Evolutionary conservation across 2,888 invertebrate genomes (phyloP), one percentile per base, ranked within the genome.

Genomic region (Apamea sordens): DNA sequence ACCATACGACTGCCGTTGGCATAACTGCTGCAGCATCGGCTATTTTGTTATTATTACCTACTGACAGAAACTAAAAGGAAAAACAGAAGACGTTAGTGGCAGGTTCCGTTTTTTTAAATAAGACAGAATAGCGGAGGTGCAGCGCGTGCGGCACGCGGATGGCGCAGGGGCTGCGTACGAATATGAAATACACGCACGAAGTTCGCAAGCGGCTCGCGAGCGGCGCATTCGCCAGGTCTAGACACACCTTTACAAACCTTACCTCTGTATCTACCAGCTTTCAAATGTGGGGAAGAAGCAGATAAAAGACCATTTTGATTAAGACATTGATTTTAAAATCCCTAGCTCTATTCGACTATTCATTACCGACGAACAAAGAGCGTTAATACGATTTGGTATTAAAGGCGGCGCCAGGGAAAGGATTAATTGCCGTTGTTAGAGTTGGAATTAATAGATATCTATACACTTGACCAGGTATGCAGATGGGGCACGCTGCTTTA

Each of bases 371-470:
- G 53, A 81, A 82, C 56, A 73, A 65, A 59, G 82, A 56, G 5
- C 47, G 44, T 47, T 47, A 47, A 24, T 28, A 24, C 64, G 53
- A 63, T 18, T 61, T 24, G 24, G 63, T 53, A 76, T 77, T 63
- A 76, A 77, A 47, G 18, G 36, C 24, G 56, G 47, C 28, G 36
- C 64, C 36, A 7, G 64, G 73, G 56, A 36, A 36, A 79, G 73
- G 82, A 79, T 82, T 82, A 73, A 73, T 79, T 73, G 82, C 82
- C 28, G 32, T 82, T 82, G 73, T 82, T 77, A 24, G 24, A 79
- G 73, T 56, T 32, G 53, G 74, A 73, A 82, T 82, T 64, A 65
- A 79, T 82, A 65, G 56, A 82, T 82, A 82, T 36, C 63, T 56
- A 15, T 82, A n/a, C 11, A 65, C 64, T 73, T 81, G 74, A 41